Conservation (phyloP, 2,888 invertebrate genomes). For the Ormyrus nitidulus region DNA sequence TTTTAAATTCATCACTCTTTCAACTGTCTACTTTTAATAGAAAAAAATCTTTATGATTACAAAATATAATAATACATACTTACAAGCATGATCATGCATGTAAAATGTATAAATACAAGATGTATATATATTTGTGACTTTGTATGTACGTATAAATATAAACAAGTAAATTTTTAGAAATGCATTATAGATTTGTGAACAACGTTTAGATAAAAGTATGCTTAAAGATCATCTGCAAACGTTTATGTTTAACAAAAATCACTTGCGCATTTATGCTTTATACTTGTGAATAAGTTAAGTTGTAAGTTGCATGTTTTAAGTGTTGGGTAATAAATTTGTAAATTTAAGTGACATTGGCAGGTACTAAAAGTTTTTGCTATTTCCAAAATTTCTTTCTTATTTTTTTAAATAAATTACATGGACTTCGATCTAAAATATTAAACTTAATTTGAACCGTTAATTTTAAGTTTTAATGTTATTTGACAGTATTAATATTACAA, state of each 20-base stretch:
- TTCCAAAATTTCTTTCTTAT: not conserved
- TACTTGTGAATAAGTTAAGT: conserved; percentile 15
- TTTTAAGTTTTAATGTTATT: not conserved
- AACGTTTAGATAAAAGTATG: not conserved
- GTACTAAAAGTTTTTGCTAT: conserved; percentile 25
- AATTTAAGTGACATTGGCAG: conserved; percentile 36
- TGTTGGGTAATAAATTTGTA: conserved; percentile 23
- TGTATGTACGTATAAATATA: conserved; percentile 14
- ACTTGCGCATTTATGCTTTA: not conserved
- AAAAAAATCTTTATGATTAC: not conserved
- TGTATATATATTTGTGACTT: conserved; percentile 14
- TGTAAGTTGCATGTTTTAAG: conserved; percentile 10
- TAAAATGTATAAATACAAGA: conserved; percentile 5
- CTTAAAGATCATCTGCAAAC: not conserved
- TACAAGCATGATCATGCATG: not conserved
- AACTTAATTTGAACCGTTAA: not conserved
- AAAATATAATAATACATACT: not conserved
- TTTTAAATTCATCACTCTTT: no score
- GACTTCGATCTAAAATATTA: not conserved
- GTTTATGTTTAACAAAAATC: conserved; percentile 7
- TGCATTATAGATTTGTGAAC: conserved; percentile 26
- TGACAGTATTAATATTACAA: no score
- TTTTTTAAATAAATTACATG: not conserved
- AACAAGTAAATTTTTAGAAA: conserved; percentile 9
- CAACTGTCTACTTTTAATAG: no score